A percentile compares a stretch with the other conserved stretches of the same genome.
These are phyloP conservation scores for Mimumesa dahlbomi DNA, from an alignment of 2,888 invertebrate species.

Conservation along the genomic window DNA sequence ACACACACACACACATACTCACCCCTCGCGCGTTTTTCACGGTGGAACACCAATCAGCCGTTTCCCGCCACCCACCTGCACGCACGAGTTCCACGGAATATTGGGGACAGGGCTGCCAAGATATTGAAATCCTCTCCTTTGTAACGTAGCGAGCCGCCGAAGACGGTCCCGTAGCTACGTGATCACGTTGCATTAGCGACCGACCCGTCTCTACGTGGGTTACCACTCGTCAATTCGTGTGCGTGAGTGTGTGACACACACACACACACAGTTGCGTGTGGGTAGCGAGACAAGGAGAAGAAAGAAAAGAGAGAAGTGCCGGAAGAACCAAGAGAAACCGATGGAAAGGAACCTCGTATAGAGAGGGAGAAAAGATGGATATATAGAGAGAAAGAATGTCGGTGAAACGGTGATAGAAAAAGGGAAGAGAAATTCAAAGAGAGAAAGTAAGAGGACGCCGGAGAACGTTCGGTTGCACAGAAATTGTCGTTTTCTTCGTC, in stretches of 20 bases:
- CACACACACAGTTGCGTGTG: background rate
- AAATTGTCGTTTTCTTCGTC: slow-evolving; percentile 23
- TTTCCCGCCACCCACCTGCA: slow-evolving; percentile 11
- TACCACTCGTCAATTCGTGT: background rate
- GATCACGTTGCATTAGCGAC: slow-evolving; percentile 50
- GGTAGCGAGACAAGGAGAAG: background rate
- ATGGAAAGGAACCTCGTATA: no score
- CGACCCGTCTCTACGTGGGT: slow-evolving; percentile 5
- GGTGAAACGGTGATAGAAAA: background rate
- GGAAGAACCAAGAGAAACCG: no score
- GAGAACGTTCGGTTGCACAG: slow-evolving; percentile 2
- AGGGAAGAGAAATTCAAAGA: background rate
- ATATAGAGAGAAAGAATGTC: no score
- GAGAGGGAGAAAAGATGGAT: no score
- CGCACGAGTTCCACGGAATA: slow-evolving; percentile 53
- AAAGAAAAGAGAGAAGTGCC: background rate
- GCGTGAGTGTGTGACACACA: background rate
- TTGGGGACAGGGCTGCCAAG: slow-evolving; percentile 37
- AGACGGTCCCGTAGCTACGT: slow-evolving; percentile 42
- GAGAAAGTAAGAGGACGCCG: background rate
- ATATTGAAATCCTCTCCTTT: slow-evolving; percentile 57
- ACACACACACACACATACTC: no score
- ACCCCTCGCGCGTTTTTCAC: background rate
- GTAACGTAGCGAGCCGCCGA: slow-evolving; percentile 33
- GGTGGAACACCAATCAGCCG: slow-evolving; percentile 13